phyloP scores from a whole-genome alignment of 35 echinoderm and acorn worm genomes.

The Patiria miniata region DNA sequence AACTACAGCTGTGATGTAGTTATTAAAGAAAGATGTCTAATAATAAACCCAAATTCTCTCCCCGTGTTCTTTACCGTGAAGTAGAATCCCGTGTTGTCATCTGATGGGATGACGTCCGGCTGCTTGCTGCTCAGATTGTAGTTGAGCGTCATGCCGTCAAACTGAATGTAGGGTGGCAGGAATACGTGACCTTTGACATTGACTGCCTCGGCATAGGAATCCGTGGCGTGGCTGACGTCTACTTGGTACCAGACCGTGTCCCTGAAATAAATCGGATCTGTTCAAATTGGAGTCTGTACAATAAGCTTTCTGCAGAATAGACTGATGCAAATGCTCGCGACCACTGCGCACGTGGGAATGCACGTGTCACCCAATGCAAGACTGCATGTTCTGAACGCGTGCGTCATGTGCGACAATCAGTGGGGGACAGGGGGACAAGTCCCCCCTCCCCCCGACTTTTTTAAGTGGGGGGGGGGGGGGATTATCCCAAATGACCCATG shows the following conservation, averaged over 20 bases:
- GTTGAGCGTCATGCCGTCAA: constrained; percentile 6
- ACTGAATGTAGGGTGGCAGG: constrained; percentile 48
- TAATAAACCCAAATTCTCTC: no score
- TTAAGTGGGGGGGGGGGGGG: no score
- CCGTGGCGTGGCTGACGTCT: background rate
- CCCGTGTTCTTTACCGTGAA: background rate
- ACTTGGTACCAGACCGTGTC: constrained; percentile 50
- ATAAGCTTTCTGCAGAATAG: background rate
- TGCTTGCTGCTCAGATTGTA: background rate
- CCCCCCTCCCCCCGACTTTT: no score
- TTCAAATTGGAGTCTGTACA: background rate
- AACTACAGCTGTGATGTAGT: no score
- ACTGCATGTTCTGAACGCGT: background rate
- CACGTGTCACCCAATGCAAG: background rate
- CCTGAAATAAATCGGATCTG: background rate
- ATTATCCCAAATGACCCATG: no score
- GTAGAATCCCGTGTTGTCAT: background rate
- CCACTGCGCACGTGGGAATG: background rate
- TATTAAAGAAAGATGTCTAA: no score
- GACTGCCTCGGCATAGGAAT: constrained; percentile 26
- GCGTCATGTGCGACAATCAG: no score
- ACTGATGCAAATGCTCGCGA: background rate
- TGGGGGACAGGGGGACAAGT: no score
- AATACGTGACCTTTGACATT: constrained; percentile 32
- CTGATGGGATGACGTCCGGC: background rate